A percentile compares a stretch with the other conserved stretches of the same genome.
These are phyloP conservation scores for Myiozetetes cayanensis DNA, from an alignment of 2,113 vertebrate genomes.

Conservation along the genomic window DNA sequence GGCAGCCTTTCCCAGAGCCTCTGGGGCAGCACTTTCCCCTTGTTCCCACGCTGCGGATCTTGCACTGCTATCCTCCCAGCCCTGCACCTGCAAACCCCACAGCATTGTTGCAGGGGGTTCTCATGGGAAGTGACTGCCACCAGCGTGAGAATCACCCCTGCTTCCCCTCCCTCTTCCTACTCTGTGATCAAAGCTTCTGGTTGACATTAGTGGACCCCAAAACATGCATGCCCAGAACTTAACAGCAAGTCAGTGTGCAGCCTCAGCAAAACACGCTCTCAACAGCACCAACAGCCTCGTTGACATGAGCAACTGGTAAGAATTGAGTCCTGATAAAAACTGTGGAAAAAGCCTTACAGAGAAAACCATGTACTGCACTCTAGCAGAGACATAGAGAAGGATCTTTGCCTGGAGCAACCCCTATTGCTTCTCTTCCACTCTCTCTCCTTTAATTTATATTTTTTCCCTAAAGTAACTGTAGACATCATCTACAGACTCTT, in stretches of 20 bases:
- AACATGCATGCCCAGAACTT: neutral
- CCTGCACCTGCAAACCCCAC: constrained; percentile 5
- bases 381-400: neutral
- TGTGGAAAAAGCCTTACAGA: neutral
- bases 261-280: neutral
- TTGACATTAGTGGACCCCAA: neutral
- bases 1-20: constrained; percentile 37
- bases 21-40: neutral
- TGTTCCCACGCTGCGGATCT: constrained; percentile 38
- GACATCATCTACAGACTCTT: neutral
- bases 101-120: neutral
- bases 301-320: neutral
- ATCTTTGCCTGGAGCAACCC: neutral
- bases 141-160: constrained; percentile 7
- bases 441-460: neutral
- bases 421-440: neutral
- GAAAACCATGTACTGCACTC: fast-evolving
- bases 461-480: neutral
- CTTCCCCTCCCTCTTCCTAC: neutral
- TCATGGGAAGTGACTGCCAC: constrained; percentile 16
- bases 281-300: neutral
- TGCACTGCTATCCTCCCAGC: neutral
- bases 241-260: neutral
- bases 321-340: neutral
- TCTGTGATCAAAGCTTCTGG: neutral